These are phyloP conservation scores for Hydractinia symbiolongicarpus DNA, from an alignment of 30 jellyfish, hydroid and myxozoan species.

Conservation along the genomic window DNA sequence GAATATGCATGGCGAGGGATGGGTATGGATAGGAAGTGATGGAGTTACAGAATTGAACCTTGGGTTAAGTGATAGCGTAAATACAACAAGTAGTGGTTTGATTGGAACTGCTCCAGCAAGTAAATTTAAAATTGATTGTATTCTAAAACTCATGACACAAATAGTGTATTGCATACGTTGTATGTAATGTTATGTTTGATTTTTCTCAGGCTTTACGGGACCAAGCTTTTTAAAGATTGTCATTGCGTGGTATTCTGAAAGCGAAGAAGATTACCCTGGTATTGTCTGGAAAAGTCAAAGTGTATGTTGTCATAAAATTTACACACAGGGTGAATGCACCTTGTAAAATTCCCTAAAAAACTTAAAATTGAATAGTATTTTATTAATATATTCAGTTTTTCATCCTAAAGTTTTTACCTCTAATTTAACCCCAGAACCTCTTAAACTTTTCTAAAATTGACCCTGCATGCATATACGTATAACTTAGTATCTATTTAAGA, in stretches of 20 bases:
- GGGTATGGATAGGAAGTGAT: constrained; percentile 98
- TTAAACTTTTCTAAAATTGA: background rate
- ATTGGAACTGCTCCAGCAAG: constrained; percentile 76
- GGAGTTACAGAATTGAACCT: constrained; percentile 68
- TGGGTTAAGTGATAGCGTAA: constrained; percentile 43
- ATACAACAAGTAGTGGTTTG: constrained; percentile 54
- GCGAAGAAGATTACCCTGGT: constrained; percentile 71
- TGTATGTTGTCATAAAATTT: background rate
- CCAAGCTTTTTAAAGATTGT: constrained; percentile 32
- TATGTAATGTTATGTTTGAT: background rate
- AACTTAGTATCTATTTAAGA: background rate
- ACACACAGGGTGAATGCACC: too few species aligned
- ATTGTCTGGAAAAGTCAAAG: constrained; percentile 50
- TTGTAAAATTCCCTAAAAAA: background rate
- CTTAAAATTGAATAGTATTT: background rate
- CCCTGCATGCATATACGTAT: too few species aligned
- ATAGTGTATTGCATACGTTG: background rate
- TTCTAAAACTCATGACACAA: background rate
- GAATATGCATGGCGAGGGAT: constrained; percentile 97
- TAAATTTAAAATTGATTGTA: constrained; percentile 4
- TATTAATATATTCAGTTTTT: background rate
- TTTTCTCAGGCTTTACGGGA: constrained; percentile 40
- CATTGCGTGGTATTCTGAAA: constrained; percentile 70
- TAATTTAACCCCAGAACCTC: background rate
- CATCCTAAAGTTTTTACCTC: too few species aligned